Conservation (phyloP, 2,113 vertebrate genomes). For the Panthera tigris region DNA sequence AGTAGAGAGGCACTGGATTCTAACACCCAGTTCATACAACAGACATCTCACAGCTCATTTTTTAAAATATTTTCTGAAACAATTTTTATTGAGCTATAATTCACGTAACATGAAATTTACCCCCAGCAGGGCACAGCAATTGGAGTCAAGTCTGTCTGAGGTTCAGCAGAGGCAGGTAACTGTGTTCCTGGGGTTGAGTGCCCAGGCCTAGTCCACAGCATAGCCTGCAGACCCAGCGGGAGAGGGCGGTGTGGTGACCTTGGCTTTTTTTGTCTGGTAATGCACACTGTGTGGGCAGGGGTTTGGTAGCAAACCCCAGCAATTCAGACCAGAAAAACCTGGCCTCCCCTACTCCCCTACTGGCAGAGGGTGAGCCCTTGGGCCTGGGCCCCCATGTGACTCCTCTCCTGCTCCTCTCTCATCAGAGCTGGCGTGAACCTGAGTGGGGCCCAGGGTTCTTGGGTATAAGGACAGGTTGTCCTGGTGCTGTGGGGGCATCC, state of each 20-base stretch:
- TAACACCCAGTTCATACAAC: background rate
- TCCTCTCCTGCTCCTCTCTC: background rate
- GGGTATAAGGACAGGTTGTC: background rate
- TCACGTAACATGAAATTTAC: background rate
- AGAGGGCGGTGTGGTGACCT: background rate
- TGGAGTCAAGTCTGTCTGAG: background rate
- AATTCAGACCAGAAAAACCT: background rate
- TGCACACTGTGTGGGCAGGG: background rate
- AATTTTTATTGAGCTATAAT: background rate
- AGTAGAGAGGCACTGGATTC: background rate
- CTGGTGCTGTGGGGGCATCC: background rate
- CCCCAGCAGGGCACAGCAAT: background rate
- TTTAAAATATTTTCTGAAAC: background rate
- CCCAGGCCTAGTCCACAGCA: background rate
- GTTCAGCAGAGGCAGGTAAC: background rate
- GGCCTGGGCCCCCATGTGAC: background rate
- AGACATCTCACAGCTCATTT: background rate
- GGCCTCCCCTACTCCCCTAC: background rate
- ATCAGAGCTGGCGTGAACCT: background rate
- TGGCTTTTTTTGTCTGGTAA: background rate
- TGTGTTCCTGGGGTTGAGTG: background rate
- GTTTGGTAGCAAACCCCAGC: background rate
- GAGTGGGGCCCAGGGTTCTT: background rate
- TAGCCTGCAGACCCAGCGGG: background rate
- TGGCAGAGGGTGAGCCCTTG: background rate